Percentiles rank a stretch among this genome's conserved stretches.
Evolutionary conservation across 64 coral and sea anemone genomes (phyloP).

Genomic region (Trachythela sp.): DNA sequence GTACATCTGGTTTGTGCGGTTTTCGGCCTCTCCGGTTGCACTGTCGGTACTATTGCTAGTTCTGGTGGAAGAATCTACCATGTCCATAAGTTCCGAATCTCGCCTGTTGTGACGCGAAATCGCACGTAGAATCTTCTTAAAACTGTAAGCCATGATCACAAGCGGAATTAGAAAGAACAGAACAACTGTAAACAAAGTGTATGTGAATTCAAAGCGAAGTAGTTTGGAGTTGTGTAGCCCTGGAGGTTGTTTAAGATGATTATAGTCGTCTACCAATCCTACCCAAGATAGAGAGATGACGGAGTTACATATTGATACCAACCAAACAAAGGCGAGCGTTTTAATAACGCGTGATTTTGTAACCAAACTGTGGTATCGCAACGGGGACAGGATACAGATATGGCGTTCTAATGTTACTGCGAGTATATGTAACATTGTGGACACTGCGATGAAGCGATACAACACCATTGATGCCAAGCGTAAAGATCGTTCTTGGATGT

Average conservation of each 20-base stretch:
- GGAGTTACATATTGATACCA: not conserved
- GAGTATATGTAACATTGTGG: constrained; percentile 7
- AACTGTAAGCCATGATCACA: not conserved
- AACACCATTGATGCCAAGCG: not conserved
- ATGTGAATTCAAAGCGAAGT: not conserved
- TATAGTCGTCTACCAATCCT: not conserved
- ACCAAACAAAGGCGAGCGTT: not conserved
- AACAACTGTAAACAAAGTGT: not conserved
- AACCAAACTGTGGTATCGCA: constrained; percentile 19
- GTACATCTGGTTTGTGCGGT: not conserved
- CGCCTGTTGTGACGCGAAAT: not conserved
- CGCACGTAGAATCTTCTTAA: not conserved
- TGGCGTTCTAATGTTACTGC: not conserved
- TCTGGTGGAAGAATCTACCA: not conserved
- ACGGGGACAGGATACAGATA: not conserved
- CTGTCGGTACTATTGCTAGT: not conserved
- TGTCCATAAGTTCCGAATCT: not conserved
- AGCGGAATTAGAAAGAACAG: not conserved
- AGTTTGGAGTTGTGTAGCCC: not conserved
- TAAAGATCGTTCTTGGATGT: not conserved
- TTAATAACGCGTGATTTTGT: not conserved
- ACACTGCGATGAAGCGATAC: not conserved
- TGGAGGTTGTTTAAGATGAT: not conserved
- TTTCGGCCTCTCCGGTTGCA: not conserved
- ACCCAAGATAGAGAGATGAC: not conserved